These are phyloP conservation scores for Blennius ocellaris DNA, from an alignment of 2,113 vertebrate genomes.

Conservation along the genomic window DNA sequence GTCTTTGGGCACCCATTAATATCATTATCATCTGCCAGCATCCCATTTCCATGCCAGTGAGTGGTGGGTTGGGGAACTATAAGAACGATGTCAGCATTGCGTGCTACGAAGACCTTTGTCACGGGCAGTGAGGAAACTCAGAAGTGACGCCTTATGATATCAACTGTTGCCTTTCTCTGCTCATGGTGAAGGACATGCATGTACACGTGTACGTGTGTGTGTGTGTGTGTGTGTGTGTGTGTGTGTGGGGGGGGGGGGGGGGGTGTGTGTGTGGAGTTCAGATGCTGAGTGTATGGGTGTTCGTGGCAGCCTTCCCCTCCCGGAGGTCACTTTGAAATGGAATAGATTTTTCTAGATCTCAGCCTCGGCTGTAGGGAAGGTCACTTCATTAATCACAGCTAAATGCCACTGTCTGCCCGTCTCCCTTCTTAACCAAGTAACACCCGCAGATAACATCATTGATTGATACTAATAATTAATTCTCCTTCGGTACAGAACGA, in stretches of 20 bases:
- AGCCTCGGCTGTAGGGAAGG: conserved; percentile 79
- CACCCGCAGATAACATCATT: conserved; percentile 80
- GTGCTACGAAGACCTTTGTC: background rate
- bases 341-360: conserved; percentile 81
- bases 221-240: background rate
- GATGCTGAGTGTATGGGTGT: conserved; percentile 67
- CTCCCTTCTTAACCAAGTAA: conserved; percentile 73
- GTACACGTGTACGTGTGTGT: background rate
- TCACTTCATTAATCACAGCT: conserved; percentile 86
- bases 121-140: background rate
- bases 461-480: conserved; percentile 85
- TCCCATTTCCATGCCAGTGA: conserved; percentile 33
- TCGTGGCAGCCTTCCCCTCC: conserved; percentile 49
- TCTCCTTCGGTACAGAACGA: conserved; percentile 65
- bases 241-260: conserved; percentile 4
- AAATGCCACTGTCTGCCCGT: conserved; percentile 79
- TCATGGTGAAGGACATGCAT: conserved; percentile 24
- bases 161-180: conserved; percentile 13
- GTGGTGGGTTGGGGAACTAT: conserved; percentile 14
- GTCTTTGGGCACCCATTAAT: conserved; percentile 68
- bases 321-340: conserved; percentile 79
- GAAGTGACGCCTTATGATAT: conserved; percentile 22
- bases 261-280: conserved; percentile 38
- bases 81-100: conserved; percentile 9
- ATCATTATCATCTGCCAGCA: conserved; percentile 36